A percentile compares a stretch with the other conserved stretches of the same genome.
phyloP scores from a whole-genome alignment of 2,797 vertebrate genomes.

The Hoplostethus mediterraneus region DNA sequence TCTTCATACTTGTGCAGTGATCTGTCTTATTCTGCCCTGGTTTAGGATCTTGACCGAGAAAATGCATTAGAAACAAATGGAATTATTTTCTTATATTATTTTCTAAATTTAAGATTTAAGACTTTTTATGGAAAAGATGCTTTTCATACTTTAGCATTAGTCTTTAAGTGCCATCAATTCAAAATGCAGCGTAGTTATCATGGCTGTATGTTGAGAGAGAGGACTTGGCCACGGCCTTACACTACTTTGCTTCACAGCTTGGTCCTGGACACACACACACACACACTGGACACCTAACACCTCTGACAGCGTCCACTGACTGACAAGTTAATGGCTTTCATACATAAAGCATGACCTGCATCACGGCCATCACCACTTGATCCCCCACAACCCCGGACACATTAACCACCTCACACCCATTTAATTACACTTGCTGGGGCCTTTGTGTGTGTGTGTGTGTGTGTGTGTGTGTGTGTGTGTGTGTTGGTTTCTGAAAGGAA shows the following conservation, averaged over 20 bases:
- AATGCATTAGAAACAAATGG: too few species aligned
- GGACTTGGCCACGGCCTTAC: slow-evolving; percentile 23
- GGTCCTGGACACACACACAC: slow-evolving; percentile 3
- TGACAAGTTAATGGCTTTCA: slow-evolving; percentile 74
- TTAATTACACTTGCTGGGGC: slow-evolving; percentile 71
- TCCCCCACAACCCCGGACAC: slow-evolving; percentile 59
- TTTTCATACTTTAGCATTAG: too few species aligned
- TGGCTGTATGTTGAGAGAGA: background rate
- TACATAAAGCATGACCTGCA: slow-evolving; percentile 78
- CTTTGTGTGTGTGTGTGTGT: slow-evolving; percentile 8
- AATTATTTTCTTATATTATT: too few species aligned
- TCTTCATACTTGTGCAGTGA: too few species aligned
- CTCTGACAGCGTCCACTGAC: slow-evolving; percentile 45
- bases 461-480: slow-evolving; percentile 4
- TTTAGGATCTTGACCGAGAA: background rate
- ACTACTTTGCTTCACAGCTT: slow-evolving; percentile 41
- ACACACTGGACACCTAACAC: slow-evolving; percentile 62
- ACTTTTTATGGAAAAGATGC: too few species aligned
- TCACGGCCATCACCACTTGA: slow-evolving; percentile 70
- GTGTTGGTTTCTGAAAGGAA: background rate
- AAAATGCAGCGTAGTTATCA: background rate
- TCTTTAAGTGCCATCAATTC: too few species aligned
- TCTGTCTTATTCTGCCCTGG: too few species aligned
- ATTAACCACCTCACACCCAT: slow-evolving; percentile 66
- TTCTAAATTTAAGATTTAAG: too few species aligned